A percentile compares a stretch with the other conserved stretches of the same genome.
Evolutionary conservation across 2,113 vertebrate genomes (phyloP).

Genomic region (Myanophis thanlyinensis): DNA sequence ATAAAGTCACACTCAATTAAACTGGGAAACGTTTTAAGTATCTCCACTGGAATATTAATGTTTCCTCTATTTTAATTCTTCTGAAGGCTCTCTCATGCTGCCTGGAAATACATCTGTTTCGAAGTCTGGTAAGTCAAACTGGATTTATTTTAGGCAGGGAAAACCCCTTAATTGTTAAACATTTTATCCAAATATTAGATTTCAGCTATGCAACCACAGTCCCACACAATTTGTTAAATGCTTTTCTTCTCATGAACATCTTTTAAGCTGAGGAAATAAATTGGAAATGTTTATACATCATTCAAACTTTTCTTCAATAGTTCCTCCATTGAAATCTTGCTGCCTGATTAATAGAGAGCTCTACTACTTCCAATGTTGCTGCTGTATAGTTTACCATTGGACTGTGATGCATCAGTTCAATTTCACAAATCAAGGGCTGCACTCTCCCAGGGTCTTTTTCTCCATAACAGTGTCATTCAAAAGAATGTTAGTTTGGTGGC

Average conservation of each 20-base stretch:
- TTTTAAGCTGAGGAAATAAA: neutral
- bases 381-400: neutral
- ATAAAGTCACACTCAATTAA: neutral
- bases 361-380: neutral
- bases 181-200: neutral
- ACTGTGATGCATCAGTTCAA: neutral
- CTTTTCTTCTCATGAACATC: neutral
- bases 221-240: neutral
- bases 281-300: neutral
- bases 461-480: neutral
- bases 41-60: conserved; percentile 1
- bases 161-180: neutral
- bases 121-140: conserved; percentile 76
- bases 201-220: neutral
- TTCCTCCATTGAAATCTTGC: neutral
- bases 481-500: neutral
- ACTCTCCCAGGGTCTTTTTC: neutral
- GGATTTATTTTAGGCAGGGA: conserved; percentile 6
- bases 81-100: conserved; percentile 75
- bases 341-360: neutral
- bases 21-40: neutral
- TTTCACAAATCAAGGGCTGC: neutral
- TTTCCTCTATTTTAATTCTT: neutral
- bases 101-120: conserved; percentile 64
- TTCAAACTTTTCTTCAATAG: neutral